A percentile compares a stretch with the other conserved stretches of the same genome.
phyloP scores from a whole-genome alignment of 64 coral and sea anemone genomes.

The Montipora cactus region DNA sequence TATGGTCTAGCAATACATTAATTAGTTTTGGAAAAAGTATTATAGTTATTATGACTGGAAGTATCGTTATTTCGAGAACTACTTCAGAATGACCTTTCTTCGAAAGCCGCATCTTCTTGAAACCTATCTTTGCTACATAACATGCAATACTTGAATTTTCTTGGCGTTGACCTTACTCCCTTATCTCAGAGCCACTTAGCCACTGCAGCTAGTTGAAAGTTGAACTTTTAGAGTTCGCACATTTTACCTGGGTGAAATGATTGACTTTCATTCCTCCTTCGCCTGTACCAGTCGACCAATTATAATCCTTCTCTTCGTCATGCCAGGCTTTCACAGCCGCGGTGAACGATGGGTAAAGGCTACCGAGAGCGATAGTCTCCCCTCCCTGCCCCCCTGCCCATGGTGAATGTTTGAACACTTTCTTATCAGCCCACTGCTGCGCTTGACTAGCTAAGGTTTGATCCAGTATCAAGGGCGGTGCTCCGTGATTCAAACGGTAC shows the following conservation, averaged over 20 bases:
- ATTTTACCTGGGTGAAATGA: constrained; percentile 84
- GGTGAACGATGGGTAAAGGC: constrained; percentile 84
- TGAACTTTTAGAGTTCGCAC: too few relatives aligned
- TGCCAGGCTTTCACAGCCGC: constrained; percentile 95
- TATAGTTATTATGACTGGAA: too few relatives aligned
- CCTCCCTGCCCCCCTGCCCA: constrained; percentile 92
- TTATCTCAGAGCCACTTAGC: too few relatives aligned
- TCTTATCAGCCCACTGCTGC: constrained; percentile 83
- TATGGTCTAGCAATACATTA: too few relatives aligned
- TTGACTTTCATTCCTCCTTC: constrained; percentile 42
- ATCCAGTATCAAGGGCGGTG: constrained; percentile 65
- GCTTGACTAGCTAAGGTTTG: constrained; percentile 83
- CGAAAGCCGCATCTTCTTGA: too few relatives aligned
- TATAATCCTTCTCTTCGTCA: constrained; percentile 89
- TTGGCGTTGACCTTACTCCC: too few relatives aligned
- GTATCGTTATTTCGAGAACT: too few relatives aligned
- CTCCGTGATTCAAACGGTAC: constrained; percentile 88
- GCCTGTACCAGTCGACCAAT: constrained; percentile 70
- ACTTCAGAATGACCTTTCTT: too few relatives aligned
- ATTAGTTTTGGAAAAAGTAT: too few relatives aligned
- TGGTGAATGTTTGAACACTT: constrained; percentile 85
- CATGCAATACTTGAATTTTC: too few relatives aligned
- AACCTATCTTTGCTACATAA: too few relatives aligned
- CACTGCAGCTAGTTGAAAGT: too few relatives aligned
- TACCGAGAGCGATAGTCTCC: constrained; percentile 84